Conservation (phyloP, 1,140 invertebrate genomes). For the Drosophila ficusphila region DNA sequence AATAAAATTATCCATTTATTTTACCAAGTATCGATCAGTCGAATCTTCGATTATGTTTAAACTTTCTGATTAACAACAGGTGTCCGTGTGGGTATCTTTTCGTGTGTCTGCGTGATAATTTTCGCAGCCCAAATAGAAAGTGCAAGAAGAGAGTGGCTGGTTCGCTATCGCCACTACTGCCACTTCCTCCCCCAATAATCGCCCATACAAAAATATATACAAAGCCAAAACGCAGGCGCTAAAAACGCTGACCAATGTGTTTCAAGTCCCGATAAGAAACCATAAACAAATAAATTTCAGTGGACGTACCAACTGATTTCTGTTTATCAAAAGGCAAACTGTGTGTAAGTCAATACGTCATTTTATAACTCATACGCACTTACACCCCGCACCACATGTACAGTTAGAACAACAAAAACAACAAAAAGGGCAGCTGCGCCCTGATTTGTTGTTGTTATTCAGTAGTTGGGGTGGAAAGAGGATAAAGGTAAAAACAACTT, state of each 20-base stretch:
- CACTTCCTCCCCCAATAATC: conserved; percentile 34
- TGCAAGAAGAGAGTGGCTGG: conserved; percentile 27
- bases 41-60: conserved; percentile 13
- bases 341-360: conserved; percentile 19
- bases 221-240: conserved; percentile 11
- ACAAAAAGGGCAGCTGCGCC: conserved; percentile 28
- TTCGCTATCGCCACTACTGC: conserved; percentile 6
- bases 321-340: conserved; percentile 28
- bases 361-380: conserved; percentile 6
- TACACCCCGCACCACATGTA: conserved; percentile 2
- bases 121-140: conserved; percentile 49
- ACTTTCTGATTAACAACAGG: conserved; percentile 48
- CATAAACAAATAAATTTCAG: conserved; percentile 56
- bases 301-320: conserved; percentile 20
- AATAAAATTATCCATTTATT: neutral
- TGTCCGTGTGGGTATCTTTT: conserved; percentile 13
- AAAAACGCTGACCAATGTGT: conserved; percentile 11
- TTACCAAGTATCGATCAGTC: conserved; percentile 26
- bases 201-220: neutral
- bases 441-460: conserved; percentile 18
- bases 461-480: conserved; percentile 12
- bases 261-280: conserved; percentile 50
- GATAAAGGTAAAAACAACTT: conserved; percentile 85
- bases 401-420: conserved; percentile 38
- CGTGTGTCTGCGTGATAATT: conserved; percentile 21